Evolutionary conservation across 35 echinoderm and acorn worm genomes (phyloP), one percentile per base, ranked within the genome.

Genomic region (Holothuria glaberrima): DNA sequence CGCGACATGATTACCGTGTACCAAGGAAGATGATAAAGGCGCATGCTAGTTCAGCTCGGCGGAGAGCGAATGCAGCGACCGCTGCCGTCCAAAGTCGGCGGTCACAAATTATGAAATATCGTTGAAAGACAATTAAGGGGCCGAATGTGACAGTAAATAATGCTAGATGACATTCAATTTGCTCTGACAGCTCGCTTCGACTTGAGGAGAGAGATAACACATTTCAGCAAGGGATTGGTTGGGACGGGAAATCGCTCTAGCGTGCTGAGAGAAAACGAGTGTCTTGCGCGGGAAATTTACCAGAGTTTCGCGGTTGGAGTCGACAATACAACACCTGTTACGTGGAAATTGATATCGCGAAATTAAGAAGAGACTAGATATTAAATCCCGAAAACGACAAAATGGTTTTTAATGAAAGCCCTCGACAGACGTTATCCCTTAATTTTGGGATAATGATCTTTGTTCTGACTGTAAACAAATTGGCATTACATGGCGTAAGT

Each of bases 61-160:
- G 35, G 27, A 34, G 22, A 4, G 68, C 30, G 30, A 71, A 71
- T 18, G 35, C 30, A 30, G 68, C 28, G 28, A 29, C 5, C 68
- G 68, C 12, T 30, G 35, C 1, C 30, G 19, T 25, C 73, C 36
- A 22, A n/a, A 24, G 19, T 48, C 48, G 73, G 48, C 73, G 73
- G 36, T 77, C 73, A 77, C 73, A 48, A 77, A 77, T 77, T 77
- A 77, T 77, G 73, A 77, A 77, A 77, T 77, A 77, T 77, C 26
- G 73, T 48, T 77, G 73, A 77, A 46, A 77, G 73, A 77, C 73
- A 36, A 77, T n/a, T 34, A 24, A 77, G 38, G 36, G 73, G 41
- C 41, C 41, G 73, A 77, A 21, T 5, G 22, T 77, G 41, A 18
- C 22, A 36, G 73, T 77, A 77, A 77, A 77, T 77, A 77, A 46